Evolutionary conservation across 2,888 invertebrate genomes (phyloP).

Genomic region (Sturmia bella): DNA sequence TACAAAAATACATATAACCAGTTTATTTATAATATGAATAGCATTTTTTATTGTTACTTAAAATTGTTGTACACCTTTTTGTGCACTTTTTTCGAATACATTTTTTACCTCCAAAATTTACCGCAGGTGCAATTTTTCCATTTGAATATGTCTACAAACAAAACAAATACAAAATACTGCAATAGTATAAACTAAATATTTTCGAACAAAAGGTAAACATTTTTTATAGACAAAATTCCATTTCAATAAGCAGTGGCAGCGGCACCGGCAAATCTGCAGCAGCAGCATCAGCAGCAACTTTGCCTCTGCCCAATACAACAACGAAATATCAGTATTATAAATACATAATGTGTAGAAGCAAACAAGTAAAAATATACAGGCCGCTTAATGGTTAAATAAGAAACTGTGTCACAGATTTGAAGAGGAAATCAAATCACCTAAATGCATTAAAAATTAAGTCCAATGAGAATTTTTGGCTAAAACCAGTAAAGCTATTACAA

Average conservation of each 20-base stretch:
- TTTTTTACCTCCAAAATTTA: conserved; percentile 31
- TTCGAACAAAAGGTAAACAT: conserved; percentile 51
- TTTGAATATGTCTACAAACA: conserved; percentile 16
- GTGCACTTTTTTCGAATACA: conserved; percentile 3
- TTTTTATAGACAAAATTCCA: conserved; percentile 64
- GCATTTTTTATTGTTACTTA: conserved; percentile 54
- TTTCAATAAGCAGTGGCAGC: conserved; percentile 51
- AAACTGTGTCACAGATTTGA: conserved; percentile 58
- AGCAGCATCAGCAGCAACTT: conserved; percentile 5
- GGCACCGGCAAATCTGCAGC: conserved; percentile 4
- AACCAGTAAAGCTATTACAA: too few relatives aligned
- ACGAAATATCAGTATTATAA: conserved; percentile 47
- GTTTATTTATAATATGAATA: conserved; percentile 30
- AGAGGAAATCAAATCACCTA: conserved; percentile 13
- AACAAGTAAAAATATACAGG: conserved; percentile 15
- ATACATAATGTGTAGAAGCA: conserved; percentile 9
- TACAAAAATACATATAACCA: neutral
- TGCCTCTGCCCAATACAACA: conserved; percentile 28
- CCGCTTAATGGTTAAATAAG: conserved; percentile 53
- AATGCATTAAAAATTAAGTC: neutral
- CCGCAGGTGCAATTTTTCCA: conserved; percentile 65
- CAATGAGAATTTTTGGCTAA: neutral
- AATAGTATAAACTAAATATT: conserved; percentile 50
- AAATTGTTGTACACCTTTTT: conserved; percentile 46
- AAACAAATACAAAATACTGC: conserved; percentile 5